Conservation (phyloP, 1,140 invertebrate genomes). For the Papilio glaucus region DNA sequence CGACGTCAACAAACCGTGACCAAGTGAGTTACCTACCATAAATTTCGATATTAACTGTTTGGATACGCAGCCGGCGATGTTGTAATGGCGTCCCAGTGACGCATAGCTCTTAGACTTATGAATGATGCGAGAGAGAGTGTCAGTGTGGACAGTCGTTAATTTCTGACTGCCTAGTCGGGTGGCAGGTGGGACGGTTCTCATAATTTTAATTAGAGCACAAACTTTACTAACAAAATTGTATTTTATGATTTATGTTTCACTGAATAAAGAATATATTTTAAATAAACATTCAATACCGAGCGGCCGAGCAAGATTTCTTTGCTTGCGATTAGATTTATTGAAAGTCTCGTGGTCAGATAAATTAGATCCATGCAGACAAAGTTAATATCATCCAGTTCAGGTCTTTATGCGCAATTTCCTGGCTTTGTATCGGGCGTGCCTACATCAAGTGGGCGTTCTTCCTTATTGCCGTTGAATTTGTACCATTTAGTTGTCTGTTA, state of each 20-base stretch:
- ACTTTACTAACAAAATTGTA: not conserved
- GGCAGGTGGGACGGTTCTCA: not conserved
- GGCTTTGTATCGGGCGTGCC: not conserved
- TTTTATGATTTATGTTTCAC: not conserved
- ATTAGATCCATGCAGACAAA: not conserved
- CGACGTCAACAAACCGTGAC: too few relatives aligned
- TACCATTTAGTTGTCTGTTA: too few relatives aligned
- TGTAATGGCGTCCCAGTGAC: too few relatives aligned
- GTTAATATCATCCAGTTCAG: slow-evolving; percentile 38
- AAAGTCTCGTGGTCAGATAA: not conserved
- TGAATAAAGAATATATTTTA: not conserved
- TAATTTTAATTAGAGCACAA: not conserved
- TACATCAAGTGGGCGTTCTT: not conserved
- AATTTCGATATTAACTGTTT: too few relatives aligned
- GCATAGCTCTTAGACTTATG: too few relatives aligned
- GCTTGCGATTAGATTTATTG: not conserved
- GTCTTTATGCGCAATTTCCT: not conserved
- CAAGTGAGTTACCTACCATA: too few relatives aligned
- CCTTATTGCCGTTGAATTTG: slow-evolving; percentile 12
- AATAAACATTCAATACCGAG: not conserved
- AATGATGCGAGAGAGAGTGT: not conserved
- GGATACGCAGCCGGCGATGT: too few relatives aligned
- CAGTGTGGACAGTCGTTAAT: not conserved
- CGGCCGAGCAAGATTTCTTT: not conserved
- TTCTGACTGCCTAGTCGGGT: not conserved